Conservation (phyloP, 2,888 invertebrate species). For the Sminthurinus aureus region DNA sequence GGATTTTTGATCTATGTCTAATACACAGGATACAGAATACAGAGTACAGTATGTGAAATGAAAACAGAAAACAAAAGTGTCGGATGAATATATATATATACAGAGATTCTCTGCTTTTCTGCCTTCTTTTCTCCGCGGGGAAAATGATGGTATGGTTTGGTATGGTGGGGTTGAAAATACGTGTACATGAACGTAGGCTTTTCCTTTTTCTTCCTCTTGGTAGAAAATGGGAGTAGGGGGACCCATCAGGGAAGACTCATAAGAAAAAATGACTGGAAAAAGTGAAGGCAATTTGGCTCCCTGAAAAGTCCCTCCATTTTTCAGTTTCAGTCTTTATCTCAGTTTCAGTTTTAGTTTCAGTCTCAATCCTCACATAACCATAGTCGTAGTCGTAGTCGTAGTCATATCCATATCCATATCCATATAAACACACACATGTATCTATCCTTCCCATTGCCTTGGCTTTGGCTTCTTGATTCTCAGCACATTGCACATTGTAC, state of each 20-base stretch:
- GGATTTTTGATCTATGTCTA: background rate
- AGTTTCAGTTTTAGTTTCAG: background rate
- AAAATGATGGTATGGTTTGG: slow-evolving; percentile 21
- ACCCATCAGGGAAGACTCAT: slow-evolving; percentile 46
- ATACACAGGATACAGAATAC: background rate
- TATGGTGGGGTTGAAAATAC: slow-evolving; percentile 21
- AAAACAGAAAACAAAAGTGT: background rate
- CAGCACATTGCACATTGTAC: background rate
- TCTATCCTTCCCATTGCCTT: background rate
- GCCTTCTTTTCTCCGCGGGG: slow-evolving; percentile 18
- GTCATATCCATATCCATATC: background rate
- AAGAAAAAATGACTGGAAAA: slow-evolving; percentile 50
- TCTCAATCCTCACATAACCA: no score
- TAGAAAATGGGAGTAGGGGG: slow-evolving; percentile 47
- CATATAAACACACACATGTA: no score
- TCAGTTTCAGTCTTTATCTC: background rate
- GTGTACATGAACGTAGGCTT: slow-evolving; percentile 15
- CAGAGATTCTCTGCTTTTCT: slow-evolving; percentile 24
- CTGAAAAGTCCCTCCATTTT: slow-evolving; percentile 36
- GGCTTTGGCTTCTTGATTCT: no score
- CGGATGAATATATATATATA: background rate
- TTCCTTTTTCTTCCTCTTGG: slow-evolving; percentile 15
- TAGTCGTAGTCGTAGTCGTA: no score
- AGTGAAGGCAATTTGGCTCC: slow-evolving; percentile 49
- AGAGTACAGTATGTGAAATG: background rate